Evolutionary conservation across 2,888 invertebrate genomes (phyloP).

Genomic region (Metallyticus violacea): DNA sequence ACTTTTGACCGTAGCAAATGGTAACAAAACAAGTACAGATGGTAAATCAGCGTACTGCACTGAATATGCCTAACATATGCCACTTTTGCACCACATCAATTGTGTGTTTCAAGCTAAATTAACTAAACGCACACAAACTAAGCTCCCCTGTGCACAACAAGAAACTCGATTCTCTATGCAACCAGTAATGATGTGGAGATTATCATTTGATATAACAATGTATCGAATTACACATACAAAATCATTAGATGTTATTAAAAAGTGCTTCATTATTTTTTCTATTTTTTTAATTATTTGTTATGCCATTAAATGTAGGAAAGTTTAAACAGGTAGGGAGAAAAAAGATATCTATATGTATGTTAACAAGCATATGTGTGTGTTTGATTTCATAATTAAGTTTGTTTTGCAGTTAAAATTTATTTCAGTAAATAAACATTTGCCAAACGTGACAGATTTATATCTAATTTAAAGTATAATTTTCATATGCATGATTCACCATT

Average conservation of each 20-base stretch:
- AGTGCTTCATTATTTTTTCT: neutral
- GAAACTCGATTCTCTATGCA: neutral
- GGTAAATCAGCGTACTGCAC: too few species aligned
- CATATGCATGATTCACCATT: too few species aligned
- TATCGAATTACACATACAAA: neutral
- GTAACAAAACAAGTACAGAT: too few species aligned
- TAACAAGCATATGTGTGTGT: too few species aligned
- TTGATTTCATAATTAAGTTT: too few species aligned
- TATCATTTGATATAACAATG: neutral
- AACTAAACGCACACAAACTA: neutral
- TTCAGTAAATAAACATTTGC: too few species aligned
- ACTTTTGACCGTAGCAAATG: too few species aligned
- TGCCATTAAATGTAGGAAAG: neutral
- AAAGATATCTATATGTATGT: too few species aligned
- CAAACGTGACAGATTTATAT: too few species aligned
- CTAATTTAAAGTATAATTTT: too few species aligned
- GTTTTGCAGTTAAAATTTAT: too few species aligned
- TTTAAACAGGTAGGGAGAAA: too few species aligned
- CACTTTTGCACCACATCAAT: neutral
- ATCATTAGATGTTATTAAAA: neutral
- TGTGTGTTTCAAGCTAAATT: neutral
- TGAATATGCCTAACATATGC: neutral
- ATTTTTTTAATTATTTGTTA: neutral
- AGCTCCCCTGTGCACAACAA: neutral
- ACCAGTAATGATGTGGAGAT: neutral